Evolutionary conservation across 2,888 invertebrate genomes (phyloP).

Genomic region (Amaurobius ferox): DNA sequence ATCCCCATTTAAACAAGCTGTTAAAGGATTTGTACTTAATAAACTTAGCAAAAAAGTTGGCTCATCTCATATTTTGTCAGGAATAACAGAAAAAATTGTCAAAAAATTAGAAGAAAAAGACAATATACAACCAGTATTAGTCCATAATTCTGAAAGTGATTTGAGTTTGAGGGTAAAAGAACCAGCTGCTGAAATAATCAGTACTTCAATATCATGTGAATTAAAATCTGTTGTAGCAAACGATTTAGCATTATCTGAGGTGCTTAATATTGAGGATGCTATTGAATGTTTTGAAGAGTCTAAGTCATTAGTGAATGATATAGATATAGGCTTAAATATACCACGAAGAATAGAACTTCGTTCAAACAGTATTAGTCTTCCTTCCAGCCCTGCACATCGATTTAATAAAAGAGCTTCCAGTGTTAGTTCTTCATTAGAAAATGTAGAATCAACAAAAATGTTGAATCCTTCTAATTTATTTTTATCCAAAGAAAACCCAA

Average conservation of each 20-base stretch:
- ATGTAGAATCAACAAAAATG: conserved; percentile 3
- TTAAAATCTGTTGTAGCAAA: conserved; percentile 61
- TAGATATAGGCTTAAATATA: neutral
- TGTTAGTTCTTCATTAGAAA: conserved; percentile 20
- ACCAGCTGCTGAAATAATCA: conserved; percentile 1
- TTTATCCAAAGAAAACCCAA: neutral
- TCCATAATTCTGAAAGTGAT: neutral
- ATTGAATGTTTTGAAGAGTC: conserved; percentile 53
- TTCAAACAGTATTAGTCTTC: conserved; percentile 46
- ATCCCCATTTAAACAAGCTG: conserved; percentile 55
- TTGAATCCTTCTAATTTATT: neutral
- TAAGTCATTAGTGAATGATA: conserved; percentile 14
- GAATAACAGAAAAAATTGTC: conserved; percentile 43
- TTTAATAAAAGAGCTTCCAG: conserved; percentile 9
- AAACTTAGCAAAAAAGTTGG: conserved; percentile 47
- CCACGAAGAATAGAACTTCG: neutral
- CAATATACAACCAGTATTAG: neutral
- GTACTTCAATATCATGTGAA: conserved; percentile 20
- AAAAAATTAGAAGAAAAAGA: conserved; percentile 52
- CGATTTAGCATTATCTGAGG: conserved; percentile 28
- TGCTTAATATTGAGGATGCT: conserved; percentile 46
- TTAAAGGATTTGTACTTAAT: conserved; percentile 51
- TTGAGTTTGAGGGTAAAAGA: conserved; percentile 17
- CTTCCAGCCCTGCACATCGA: conserved; percentile 49
- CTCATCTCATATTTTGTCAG: conserved; percentile 36